Evolutionary conservation across 2,797 vertebrate species (phyloP).

Genomic region (Mus caroli): DNA sequence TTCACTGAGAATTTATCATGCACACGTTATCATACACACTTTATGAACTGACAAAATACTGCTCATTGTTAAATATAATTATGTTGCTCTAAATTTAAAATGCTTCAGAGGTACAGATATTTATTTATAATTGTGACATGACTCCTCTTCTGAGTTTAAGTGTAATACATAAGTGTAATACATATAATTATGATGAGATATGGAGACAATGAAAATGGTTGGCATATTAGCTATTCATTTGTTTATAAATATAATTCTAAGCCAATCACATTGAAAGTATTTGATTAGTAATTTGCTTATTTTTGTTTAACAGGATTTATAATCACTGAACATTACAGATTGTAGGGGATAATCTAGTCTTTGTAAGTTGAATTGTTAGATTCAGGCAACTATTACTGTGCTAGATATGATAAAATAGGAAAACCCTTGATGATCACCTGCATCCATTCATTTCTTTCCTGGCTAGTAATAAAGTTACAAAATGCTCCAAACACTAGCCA

Average conservation of each 20-base stretch:
- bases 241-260: not conserved
- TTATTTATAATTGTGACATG: not conserved
- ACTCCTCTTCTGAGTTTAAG: too few species aligned
- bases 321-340: not conserved
- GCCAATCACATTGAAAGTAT: not conserved
- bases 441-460: not conserved
- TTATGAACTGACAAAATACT: too few species aligned
- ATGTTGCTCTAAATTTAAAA: too few species aligned
- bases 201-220: not conserved
- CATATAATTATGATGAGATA: not conserved
- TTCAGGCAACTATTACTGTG: not conserved
- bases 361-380: not conserved
- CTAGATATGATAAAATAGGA: not conserved
- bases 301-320: not conserved
- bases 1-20: too few species aligned
- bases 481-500: not conserved
- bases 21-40: too few species aligned
- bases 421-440: not conserved
- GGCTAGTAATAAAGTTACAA: too few species aligned
- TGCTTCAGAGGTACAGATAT: not conserved
- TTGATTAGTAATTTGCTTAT: not conserved
- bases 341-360: not conserved
- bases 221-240: too few species aligned
- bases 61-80: too few species aligned
- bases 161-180: not conserved